Conservation (phyloP, 2,113 vertebrate genomes). For the Pica pica region DNA sequence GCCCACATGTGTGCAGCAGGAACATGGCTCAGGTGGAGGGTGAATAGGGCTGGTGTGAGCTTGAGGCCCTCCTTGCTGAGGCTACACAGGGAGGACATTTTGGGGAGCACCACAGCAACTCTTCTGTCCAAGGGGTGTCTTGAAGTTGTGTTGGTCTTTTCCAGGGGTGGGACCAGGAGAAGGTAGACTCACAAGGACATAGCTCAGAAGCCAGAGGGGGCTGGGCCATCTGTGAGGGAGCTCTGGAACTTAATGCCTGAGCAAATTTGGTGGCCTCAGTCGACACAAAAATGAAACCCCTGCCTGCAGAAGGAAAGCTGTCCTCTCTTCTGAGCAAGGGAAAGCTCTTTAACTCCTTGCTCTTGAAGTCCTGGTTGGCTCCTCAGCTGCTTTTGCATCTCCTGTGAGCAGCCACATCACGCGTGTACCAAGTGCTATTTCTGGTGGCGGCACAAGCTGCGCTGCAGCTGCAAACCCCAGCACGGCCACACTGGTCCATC, state of each 20-base stretch:
- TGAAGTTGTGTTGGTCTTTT: background rate
- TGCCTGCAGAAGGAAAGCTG: background rate
- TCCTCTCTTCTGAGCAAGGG: background rate
- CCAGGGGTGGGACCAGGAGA: background rate
- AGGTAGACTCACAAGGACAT: rapidly evolving
- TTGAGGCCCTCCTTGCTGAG: background rate
- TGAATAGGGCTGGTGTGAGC: background rate
- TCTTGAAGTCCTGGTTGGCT: background rate
- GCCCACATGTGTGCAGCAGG: rapidly evolving
- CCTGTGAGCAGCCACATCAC: background rate
- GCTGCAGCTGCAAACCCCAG: background rate
- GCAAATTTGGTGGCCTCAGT: background rate
- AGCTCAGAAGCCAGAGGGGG: background rate
- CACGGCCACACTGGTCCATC: rapidly evolving
- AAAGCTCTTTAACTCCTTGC: background rate
- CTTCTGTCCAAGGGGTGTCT: background rate
- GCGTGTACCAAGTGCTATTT: rapidly evolving
- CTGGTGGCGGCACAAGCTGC: rapidly evolving
- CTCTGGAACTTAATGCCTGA: background rate
- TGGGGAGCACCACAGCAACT: background rate
- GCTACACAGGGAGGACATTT: rapidly evolving
- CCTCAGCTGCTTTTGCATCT: background rate
- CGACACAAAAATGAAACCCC: background rate
- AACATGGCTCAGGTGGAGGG: background rate
- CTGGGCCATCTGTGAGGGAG: background rate